A percentile compares a stretch with the other conserved stretches of the same genome.
Evolutionary conservation across 2,888 invertebrate species (phyloP).

Genomic region (Myopa testacea): DNA sequence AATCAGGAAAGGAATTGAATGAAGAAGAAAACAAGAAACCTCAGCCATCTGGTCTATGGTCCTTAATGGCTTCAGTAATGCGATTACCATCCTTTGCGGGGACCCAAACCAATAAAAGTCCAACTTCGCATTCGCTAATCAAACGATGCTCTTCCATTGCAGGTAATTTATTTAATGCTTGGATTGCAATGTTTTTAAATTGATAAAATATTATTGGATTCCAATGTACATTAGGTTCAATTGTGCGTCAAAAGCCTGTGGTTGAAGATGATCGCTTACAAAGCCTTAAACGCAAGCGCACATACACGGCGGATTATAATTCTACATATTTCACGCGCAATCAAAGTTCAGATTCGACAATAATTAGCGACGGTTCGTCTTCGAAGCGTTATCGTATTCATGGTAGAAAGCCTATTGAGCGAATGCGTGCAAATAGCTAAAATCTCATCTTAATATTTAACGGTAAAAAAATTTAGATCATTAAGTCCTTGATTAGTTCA

Average conservation of each 20-base stretch:
- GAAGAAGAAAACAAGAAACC: slow-evolving; percentile 31
- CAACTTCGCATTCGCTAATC: slow-evolving; percentile 54
- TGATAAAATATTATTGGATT: slow-evolving; percentile 2
- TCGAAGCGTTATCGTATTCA: slow-evolving; percentile 65
- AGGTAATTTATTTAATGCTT: slow-evolving; percentile 45
- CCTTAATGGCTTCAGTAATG: slow-evolving; percentile 60
- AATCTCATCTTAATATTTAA: neutral
- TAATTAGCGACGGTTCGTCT: slow-evolving; percentile 49
- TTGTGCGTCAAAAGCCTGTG: slow-evolving; percentile 55
- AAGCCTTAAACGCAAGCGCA: slow-evolving; percentile 61
- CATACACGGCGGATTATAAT: slow-evolving; percentile 55
- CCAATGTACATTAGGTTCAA: neutral
- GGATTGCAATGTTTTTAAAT: too few species aligned
- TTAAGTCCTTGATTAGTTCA: too few species aligned
- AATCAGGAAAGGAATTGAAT: slow-evolving; percentile 33
- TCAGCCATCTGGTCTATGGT: slow-evolving; percentile 45
- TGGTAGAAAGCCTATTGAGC: slow-evolving; percentile 62
- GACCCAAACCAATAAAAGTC: slow-evolving; percentile 21
- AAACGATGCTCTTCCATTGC: slow-evolving; percentile 65
- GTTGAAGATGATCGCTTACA: slow-evolving; percentile 51
- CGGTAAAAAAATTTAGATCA: too few species aligned
- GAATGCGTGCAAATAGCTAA: slow-evolving; percentile 61
- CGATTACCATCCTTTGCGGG: slow-evolving; percentile 55
- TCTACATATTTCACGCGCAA: neutral
- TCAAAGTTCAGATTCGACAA: slow-evolving; percentile 27